phyloP scores from a whole-genome alignment of 2,113 vertebrate genomes.

The Pterocles burchelli region DNA sequence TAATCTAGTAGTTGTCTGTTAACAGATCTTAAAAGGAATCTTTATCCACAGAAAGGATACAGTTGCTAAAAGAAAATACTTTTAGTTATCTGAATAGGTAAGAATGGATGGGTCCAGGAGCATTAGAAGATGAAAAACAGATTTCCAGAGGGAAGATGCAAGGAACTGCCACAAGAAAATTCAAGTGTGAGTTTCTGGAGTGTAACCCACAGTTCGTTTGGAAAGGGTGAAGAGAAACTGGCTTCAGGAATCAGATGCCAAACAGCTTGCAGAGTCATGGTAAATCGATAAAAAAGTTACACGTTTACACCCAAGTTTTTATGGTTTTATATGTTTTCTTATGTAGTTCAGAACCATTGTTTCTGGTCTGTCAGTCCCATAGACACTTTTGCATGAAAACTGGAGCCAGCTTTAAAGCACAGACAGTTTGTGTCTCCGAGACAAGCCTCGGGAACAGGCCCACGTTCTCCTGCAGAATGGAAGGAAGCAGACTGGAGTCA shows the following conservation, averaged over 20 bases:
- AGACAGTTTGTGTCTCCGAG: rapidly evolving
- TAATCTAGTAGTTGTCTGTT: background rate
- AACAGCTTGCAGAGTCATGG: background rate
- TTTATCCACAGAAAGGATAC: background rate
- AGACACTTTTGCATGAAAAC: background rate
- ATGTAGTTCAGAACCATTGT: background rate
- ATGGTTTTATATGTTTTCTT: background rate
- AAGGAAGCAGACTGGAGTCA: rapidly evolving
- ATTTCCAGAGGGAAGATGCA: background rate
- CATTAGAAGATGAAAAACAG: background rate
- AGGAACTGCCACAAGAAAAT: background rate
- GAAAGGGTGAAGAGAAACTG: background rate
- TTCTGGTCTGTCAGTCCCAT: background rate
- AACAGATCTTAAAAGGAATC: background rate
- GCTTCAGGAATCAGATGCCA: background rate
- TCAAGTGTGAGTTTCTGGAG: background rate
- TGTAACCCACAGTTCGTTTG: rapidly evolving
- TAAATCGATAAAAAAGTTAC: background rate
- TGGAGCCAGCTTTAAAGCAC: rapidly evolving
- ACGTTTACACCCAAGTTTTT: background rate
- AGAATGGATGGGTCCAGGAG: background rate
- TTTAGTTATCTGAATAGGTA: background rate
- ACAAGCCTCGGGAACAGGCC: too few species aligned
- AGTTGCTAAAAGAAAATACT: background rate
- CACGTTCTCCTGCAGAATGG: background rate